Base-by-base conservation (phyloP, 2,888 invertebrate species). In the Pristionchus exspectatus region DNA sequence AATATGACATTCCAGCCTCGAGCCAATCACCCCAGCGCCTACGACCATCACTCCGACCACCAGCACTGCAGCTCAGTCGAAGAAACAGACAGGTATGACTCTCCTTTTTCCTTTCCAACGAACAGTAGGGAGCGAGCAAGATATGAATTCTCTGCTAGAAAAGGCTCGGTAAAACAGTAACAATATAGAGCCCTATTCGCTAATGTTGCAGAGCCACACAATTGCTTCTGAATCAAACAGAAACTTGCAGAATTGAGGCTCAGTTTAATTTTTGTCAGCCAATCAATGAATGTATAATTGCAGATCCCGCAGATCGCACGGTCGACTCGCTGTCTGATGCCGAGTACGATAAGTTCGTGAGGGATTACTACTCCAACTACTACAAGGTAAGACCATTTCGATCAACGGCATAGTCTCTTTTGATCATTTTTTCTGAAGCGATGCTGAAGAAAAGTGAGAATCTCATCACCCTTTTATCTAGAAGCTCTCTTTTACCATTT, bases 321-420 rank as follows among this genome's bases (percentile, higher is more conserved):
- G 89, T 89, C 16, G 89, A 81, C 50, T 89, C 89, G 5, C 83
- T 89, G 0, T 50, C 59, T 63, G 89, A 89, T 83, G 89, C 27
- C 0, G 89, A 89, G n/a, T 89, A 89, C 66, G 89, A 89, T 27
- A 89, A 83, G 24, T 89, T 63, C 66, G 89, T 89, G 14, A 63
- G 89, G 14, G 89, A 89, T 27, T 89, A 89, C 89, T 89, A 89
- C 83, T 83, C 89, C 12, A 89, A 81, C 50, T 89, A 89, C n/a
- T 89, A 89, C 56, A 89, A 89, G 89, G 89, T 83, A 24, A 14
- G 30, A 24, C 2, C 16, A 66, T 59, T 18, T 59, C 24, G 21
- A 5, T 59, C 66, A 0, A 27, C 2, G 66, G 24, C 21, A 5
- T 63, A 63, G 24, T n/a, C n/a, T n/a, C n/a, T n/a, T n/a, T n/a